phyloP scores from a whole-genome alignment of 1,140 invertebrate species.

The Saccostrea cuccullata region DNA sequence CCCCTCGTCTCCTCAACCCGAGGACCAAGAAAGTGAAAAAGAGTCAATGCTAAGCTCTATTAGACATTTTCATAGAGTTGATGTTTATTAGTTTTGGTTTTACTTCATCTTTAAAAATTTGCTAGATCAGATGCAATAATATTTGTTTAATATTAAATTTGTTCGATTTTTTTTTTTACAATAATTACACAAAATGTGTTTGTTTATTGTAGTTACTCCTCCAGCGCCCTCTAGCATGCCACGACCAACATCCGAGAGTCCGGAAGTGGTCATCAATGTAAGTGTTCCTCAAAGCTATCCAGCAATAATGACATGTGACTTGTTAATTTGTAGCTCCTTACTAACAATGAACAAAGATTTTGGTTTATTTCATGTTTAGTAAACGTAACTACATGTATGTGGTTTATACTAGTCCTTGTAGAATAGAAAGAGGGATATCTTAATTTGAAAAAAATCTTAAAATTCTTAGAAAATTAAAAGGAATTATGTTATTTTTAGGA shows the following conservation, averaged over 20 bases:
- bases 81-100: neutral
- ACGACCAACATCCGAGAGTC: neutral
- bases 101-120: neutral
- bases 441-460: no score
- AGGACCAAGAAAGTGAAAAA: neutral
- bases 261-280: neutral
- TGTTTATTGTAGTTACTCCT: conserved; percentile 14
- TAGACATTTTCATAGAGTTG: neutral
- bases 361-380: no score
- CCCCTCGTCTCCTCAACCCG: neutral
- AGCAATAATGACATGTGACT: no score
- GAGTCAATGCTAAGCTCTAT: neutral
- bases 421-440: no score
- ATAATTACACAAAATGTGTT: neutral
- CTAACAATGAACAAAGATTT: no score
- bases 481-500: no score
- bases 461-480: no score
- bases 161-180: neutral
- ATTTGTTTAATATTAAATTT: neutral
- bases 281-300: neutral
- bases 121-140: neutral
- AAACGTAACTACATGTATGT: no score
- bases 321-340: no score
- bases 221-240: neutral
- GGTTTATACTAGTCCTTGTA: no score